phyloP scores from a whole-genome alignment of 2,797 vertebrate species.

The Tragelaphus oryx region DNA sequence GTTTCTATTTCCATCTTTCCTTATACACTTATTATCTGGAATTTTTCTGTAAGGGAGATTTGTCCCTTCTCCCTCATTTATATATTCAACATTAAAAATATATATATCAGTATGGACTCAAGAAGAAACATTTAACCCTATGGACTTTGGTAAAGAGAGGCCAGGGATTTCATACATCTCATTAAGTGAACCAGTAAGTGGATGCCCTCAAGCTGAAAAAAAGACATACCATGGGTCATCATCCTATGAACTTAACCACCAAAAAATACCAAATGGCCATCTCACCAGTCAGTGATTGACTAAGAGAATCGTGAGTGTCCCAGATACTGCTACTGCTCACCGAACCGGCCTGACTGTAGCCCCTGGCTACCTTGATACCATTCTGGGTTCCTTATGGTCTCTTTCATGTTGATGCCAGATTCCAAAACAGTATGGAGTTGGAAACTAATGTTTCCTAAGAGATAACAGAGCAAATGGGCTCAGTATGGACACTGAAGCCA shows the following conservation, averaged over 20 bases:
- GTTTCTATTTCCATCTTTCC: background rate
- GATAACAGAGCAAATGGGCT: background rate
- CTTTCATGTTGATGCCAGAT: background rate
- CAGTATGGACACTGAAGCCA: background rate
- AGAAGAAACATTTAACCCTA: background rate
- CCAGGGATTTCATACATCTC: background rate
- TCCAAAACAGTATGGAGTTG: background rate
- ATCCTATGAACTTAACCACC: background rate
- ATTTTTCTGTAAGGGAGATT: background rate
- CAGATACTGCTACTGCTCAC: background rate
- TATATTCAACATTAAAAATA: background rate
- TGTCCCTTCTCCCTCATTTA: background rate
- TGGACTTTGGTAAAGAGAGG: background rate
- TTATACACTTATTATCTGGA: background rate
- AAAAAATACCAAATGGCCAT: background rate
- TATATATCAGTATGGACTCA: background rate
- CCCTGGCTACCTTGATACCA: background rate
- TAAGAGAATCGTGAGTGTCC: background rate
- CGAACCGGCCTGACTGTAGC: background rate
- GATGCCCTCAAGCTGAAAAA: background rate
- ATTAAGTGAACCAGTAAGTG: background rate
- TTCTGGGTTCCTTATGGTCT: background rate
- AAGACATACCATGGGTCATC: background rate
- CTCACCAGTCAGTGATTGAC: background rate
- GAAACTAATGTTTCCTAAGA: background rate